Base-by-base conservation (phyloP, 2,888 invertebrate genomes). In the Gymnocheta viridis region DNA sequence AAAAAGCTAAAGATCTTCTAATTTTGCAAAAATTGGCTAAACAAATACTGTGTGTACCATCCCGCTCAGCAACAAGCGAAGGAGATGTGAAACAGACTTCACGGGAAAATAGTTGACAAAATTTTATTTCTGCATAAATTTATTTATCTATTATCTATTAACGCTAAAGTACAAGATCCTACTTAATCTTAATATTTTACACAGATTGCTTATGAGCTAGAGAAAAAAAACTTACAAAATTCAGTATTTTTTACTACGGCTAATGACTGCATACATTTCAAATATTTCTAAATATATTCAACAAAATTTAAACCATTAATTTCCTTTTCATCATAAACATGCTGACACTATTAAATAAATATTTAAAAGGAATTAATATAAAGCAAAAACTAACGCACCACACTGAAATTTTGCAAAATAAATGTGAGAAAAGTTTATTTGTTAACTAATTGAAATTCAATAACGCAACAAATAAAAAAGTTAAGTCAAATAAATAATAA, bases 361-460 rank as follows among this genome's bases (percentile, higher is more conserved):
- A 44, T 64, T 54, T 41, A 54, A 74, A 74, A 51, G 19, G 54
- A 38, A 74, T 29, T 74, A 22, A 54, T 47, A 64, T 22, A 22
- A 6, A 32, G 60, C 19, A 47, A 32, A 29, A 72, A 24, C 10
- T 0, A 41, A 29, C 10, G 9, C 51, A 51, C 29, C 14, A 66
- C 19, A 49, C 29, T 9, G n/a, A 12, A 44, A 44, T 54, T 22
- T 54, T n/a, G 27, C 19, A 44, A 69, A 27, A 67, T 49, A 38
- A 77, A 47, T 29, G n/a, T 27, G 27, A 24, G 38, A 73, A 67
- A 29, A 56, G 19, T 60, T 32, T 67, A 49, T 77, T 77, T 77
- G 17, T 49, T 32, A n/a, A 38, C 58, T 67, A 78, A 78, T 69
- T 78, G 51, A 69, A 78, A 69, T 69, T 62, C 47, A 69, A 78